Evolutionary conservation across 1,140 invertebrate genomes (phyloP), one percentile per base, ranked within the genome.

Genomic region (Bombus soroeensis): DNA sequence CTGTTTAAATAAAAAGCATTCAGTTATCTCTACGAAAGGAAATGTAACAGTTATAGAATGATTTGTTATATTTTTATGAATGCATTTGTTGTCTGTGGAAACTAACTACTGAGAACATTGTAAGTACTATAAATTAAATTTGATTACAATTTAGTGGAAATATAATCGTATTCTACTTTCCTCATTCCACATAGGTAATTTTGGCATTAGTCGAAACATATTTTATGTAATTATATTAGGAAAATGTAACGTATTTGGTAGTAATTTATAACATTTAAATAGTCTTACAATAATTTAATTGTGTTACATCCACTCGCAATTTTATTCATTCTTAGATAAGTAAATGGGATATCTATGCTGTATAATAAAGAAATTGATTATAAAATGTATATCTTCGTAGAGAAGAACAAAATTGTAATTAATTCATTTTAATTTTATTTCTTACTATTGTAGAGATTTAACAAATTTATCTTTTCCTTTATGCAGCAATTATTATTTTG

Each of bases 101-200:
- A 53, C 41, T 75, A 43, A 34, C 34, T 47, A 75, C 41, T 66
- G 81, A 83, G 47, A 76, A 66, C n/a, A 83, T 83, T 83, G 72
- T 76, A 83, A 83, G 59, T 66, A 76, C 59, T 75, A 82, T 39
- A 76, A 83, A 83, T 83, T 83, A 76, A 83, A 76, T 83, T 76
- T 76, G 41, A 66, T 76, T 83, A 76, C 34, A 75, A n/a, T 66
- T 74, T 83, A 76, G 71, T 47, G 57, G 43, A 76, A 75, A 83
- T 2, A 25, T 74, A 41, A 75, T 75, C 41, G 39, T 64, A 76
- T 83, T 53, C 25, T 66, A 39, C 0, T 43, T 76, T 76, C 34
- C 34, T 83, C 28, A 32, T 53, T 76, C 59, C 71, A n/a, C 28
- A 53, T 53, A 53, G 4, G 22, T 39, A 78, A 41, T 43, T 71